Evolutionary conservation across 2,113 vertebrate genomes (phyloP), one percentile per base, ranked within the genome.

Genomic region (Sebastes schlegelii): DNA sequence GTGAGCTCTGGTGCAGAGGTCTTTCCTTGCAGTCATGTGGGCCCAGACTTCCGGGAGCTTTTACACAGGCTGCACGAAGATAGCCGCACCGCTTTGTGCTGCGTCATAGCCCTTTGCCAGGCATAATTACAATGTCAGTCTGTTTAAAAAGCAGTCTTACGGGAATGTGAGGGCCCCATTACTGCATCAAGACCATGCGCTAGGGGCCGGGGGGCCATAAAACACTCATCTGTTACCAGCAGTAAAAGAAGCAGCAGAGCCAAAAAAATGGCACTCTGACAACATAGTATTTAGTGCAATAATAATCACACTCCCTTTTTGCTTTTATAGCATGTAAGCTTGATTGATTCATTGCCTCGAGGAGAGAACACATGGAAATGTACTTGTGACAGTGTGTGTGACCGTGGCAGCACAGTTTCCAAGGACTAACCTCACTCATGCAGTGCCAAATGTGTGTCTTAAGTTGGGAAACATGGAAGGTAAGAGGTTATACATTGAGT

Each of bases 201-300:
- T 71, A 58, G 79, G 84, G 79, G 74, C 88, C 79, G 19, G 23
- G 52, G 87, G 77, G 72, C 89, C 77, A 77, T 94, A 90, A 94
- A 94, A 94, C 91, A 86, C 80, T 94, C 91, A 92, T 93, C 89
- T 92, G 89, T 81, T 87, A 87, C 84, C 79, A 87, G 82, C 81
- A 71, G 84, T 90, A 92, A 93, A 93, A 91, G 83, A 89, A 76
- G 75, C 88, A 85, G 81, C 54, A 63, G 74, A 83, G 68, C 26
- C 57, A 58, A 79, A 74, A 86, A 73, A 86, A 80, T 75, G 63
- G 78, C 88, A 68, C 79, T 45, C 48, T 82, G 85, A 92, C 89
- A 86, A 85, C 86, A 80, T 63, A 67, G 82, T 88, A 90, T 93
- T 93, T 92, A 92, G 85, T 87, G 79, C 86, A 90, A 84, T 86